Evolutionary conservation across 2,797 vertebrate genomes (phyloP).

Genomic region (Amblyraja radiata): DNA sequence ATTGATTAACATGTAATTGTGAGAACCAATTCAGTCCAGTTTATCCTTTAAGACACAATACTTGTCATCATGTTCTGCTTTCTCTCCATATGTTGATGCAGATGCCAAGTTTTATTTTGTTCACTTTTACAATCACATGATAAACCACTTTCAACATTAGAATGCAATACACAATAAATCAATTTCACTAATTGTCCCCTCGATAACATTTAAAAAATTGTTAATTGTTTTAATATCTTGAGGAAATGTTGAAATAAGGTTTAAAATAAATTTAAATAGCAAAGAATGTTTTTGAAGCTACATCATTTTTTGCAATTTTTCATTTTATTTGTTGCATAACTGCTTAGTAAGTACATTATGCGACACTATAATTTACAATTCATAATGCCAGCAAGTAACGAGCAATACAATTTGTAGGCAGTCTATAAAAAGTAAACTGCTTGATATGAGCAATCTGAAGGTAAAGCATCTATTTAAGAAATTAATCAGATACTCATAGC

Average conservation of each 20-base stretch:
- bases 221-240: neutral
- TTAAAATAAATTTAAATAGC: neutral
- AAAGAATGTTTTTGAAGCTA: neutral
- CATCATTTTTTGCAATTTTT: constrained; percentile 30
- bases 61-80: neutral
- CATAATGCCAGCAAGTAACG: neutral
- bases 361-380: constrained; percentile 7
- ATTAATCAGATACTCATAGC: neutral
- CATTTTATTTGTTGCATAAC: neutral
- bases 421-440: constrained; percentile 5
- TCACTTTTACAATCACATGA: neutral
- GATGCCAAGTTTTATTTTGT: neutral
- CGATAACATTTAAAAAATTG: neutral
- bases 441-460: neutral
- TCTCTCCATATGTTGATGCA: neutral
- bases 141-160: neutral
- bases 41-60: neutral
- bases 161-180: neutral
- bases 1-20: neutral
- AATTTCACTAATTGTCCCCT: neutral
- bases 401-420: neutral
- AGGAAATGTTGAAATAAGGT: neutral
- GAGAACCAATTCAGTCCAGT: neutral
- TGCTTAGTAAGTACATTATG: neutral
- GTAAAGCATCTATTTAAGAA: neutral